Conservation (phyloP, 1,140 invertebrate genomes). For the Ptiloglossa arizonensis region DNA sequence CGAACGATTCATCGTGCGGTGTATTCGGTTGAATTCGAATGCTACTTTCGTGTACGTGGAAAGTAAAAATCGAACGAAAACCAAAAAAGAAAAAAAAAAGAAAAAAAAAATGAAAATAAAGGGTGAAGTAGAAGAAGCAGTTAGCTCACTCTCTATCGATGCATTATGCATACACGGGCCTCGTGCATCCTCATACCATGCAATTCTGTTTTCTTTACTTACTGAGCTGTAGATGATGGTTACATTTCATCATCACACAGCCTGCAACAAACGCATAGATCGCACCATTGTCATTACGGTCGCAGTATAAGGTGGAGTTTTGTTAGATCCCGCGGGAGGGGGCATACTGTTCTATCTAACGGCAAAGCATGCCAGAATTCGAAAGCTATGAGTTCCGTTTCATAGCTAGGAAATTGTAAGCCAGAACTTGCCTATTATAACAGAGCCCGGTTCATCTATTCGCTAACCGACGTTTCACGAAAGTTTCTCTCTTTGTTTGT, state of each 20-base stretch:
- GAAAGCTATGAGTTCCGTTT: slow-evolving; percentile 37
- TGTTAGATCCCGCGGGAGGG: slow-evolving; percentile 34
- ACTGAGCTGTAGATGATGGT: slow-evolving; percentile 78
- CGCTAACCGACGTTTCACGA: neutral
- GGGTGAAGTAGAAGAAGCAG: slow-evolving; percentile 21
- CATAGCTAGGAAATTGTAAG: slow-evolving; percentile 12
- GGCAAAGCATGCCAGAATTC: slow-evolving; percentile 44
- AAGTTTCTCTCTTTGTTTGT: no score
- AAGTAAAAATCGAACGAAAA: slow-evolving; percentile 13
- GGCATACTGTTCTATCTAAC: slow-evolving; percentile 33
- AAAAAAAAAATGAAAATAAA: neutral
- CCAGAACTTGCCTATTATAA: slow-evolving; percentile 15
- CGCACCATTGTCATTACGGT: slow-evolving; percentile 56
- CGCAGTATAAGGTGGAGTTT: slow-evolving; percentile 28
- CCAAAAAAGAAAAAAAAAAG: slow-evolving; percentile 2
- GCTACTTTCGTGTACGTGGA: neutral
- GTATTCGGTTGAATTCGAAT: neutral
- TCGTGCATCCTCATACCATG: slow-evolving; percentile 55
- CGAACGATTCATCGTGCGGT: neutral
- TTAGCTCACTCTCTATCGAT: slow-evolving; percentile 31
- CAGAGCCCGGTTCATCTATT: slow-evolving; percentile 3
- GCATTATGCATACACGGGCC: slow-evolving; percentile 36
- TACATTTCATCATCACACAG: slow-evolving; percentile 79
- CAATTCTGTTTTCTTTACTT: slow-evolving; percentile 71
- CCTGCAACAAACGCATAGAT: slow-evolving; percentile 74